Percentiles rank a stretch among this genome's conserved stretches.
Evolutionary conservation across 2,113 vertebrate genomes (phyloP).

Genomic region (Cynoglossus semilaevis): DNA sequence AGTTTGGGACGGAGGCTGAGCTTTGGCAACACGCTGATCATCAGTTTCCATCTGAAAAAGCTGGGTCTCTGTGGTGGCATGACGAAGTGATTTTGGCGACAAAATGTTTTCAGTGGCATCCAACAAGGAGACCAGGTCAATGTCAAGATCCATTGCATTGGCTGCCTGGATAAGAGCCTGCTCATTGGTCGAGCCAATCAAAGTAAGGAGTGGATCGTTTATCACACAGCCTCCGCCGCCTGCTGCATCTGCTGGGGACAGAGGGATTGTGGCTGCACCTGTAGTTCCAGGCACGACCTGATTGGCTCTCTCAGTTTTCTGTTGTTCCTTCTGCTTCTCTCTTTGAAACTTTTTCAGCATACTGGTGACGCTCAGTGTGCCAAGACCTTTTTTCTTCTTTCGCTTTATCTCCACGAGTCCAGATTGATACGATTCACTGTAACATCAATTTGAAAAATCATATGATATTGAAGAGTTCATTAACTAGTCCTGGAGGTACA

Average conservation of each 20-base stretch:
- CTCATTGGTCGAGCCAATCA: constrained; percentile 82
- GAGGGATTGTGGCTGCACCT: not conserved
- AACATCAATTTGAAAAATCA: not conserved
- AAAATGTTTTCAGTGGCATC: constrained; percentile 60
- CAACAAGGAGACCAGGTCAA: constrained; percentile 84
- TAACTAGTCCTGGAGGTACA: too few species aligned
- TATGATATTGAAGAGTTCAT: too few species aligned
- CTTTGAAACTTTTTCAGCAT: constrained; percentile 91
- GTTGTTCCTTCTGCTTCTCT: constrained; percentile 80
- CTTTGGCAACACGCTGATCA: not conserved
- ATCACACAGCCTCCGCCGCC: constrained; percentile 43
- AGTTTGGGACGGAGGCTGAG: constrained; percentile 2
- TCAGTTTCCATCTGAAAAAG: not conserved
- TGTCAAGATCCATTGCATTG: constrained; percentile 82
- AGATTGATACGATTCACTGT: constrained; percentile 66
- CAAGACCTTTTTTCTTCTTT: constrained; percentile 84
- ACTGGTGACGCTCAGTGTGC: constrained; percentile 82
- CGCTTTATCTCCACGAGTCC: constrained; percentile 56
- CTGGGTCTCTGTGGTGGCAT: constrained; percentile 19
- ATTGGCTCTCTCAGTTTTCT: constrained; percentile 64
- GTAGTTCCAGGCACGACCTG: not conserved
- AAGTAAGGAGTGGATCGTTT: constrained; percentile 81
- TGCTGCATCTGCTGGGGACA: constrained; percentile 55
- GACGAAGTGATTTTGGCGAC: constrained; percentile 2
- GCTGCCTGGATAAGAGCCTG: constrained; percentile 85